Evolutionary conservation across 2,888 invertebrate species (phyloP).

Genomic region (Chymomyza procnemis): DNA sequence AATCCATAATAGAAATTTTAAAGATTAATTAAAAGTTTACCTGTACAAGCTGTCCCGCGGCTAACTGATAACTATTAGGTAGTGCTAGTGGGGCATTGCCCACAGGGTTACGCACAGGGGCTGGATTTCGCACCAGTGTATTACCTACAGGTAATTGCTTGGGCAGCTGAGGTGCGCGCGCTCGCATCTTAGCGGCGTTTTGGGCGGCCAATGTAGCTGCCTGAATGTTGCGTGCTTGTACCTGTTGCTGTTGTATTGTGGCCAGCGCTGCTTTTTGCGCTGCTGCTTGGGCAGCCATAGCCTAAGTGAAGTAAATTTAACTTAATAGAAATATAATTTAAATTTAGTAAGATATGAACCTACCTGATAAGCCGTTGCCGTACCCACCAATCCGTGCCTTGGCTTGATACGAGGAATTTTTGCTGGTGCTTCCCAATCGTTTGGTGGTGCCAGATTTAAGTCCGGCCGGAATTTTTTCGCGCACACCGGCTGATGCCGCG

Average conservation of each 20-base stretch:
- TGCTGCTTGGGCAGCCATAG: constrained; percentile 79
- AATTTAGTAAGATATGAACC: neutral
- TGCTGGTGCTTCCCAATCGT: constrained; percentile 95
- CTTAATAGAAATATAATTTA: neutral
- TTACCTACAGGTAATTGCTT: constrained; percentile 61
- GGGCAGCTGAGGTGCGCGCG: constrained; percentile 70
- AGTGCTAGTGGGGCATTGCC: constrained; percentile 75
- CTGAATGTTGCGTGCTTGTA: constrained; percentile 75
- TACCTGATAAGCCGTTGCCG: constrained; percentile 79
- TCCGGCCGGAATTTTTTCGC: constrained; percentile 93
- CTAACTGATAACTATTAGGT: constrained; percentile 77
- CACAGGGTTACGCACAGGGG: constrained; percentile 71
- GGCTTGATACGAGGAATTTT: constrained; percentile 86
- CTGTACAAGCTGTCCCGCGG: constrained; percentile 77
- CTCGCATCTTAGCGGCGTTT: constrained; percentile 75
- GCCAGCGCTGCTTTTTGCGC: constrained; percentile 78
- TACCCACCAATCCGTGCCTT: constrained; percentile 78
- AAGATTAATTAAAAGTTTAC: constrained; percentile 40
- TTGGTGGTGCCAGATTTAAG: constrained; percentile 89
- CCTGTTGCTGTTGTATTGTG: constrained; percentile 76
- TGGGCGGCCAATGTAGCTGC: constrained; percentile 76
- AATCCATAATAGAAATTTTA: no score
- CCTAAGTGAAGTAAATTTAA: constrained; percentile 52
- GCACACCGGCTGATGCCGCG: constrained; percentile 92
- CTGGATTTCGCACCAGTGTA: constrained; percentile 65